Evolutionary conservation across 2,797 vertebrate genomes (phyloP), one percentile per base, ranked within the genome.

Genomic region (Florisuga fusca): DNA sequence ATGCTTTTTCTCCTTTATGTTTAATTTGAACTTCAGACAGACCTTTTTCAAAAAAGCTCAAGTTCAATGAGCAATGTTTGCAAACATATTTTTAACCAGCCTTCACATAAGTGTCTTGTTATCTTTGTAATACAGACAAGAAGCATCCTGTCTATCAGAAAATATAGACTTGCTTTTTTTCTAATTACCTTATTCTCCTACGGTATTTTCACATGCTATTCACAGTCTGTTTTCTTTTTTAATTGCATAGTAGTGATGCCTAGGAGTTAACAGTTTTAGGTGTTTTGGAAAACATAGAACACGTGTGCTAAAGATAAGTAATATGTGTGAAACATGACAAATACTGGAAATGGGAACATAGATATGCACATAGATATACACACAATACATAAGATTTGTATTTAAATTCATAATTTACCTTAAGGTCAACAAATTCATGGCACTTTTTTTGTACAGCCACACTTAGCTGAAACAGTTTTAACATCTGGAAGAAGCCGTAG

Each of bases 71-170:
- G 59, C 19, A 82, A 9, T 20, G 45, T 88, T 90, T 94, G 43
- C 34, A 93, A 94, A 29, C 48, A 79, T 55, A 76, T 50, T 79
- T 48, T 93, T 41, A 94, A 45, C 2, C 48, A 83, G 61, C 20
- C 59, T 87, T 27, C 54, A 75, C 29, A 87, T 84, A 71, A 81
- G 6, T 68, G 43, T 33, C 72, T 88, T 89, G 69, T 87, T 96
- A 89, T 92, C 54, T 92, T 75, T 66, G 34, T 83, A 82, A 92
- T 51, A 80, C 46, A 96, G 72, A 93, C 33, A 93, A 91, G 78
- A 84, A 76, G 7, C 53, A 87, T 77, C 50, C 54, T 84, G 46
- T 63, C 63, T 88, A 64, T 41, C 75, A 83, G 64, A 96, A 50
- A 50, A 50, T 23, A 48, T 7, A 13, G 48, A 50, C 48, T 50